A percentile compares a stretch with the other conserved stretches of the same genome.
Evolutionary conservation across 2,888 invertebrate species (phyloP).

Genomic region (Epinotia nisella): DNA sequence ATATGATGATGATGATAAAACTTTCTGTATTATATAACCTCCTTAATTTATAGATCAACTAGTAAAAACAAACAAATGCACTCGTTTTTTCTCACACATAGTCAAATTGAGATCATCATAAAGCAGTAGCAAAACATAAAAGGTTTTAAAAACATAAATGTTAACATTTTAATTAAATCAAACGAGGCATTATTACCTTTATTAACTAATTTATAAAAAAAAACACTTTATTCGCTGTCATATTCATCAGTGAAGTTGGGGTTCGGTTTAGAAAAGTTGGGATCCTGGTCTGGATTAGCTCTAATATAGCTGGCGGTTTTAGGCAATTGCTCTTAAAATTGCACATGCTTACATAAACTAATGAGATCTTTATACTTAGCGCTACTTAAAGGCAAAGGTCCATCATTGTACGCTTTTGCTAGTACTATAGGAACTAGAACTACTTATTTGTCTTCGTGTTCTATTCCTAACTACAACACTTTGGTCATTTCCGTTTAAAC

Average conservation of each 20-base stretch:
- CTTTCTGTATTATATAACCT: no score
- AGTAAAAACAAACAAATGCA: neutral
- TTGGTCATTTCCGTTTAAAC: neutral
- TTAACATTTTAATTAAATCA: no score
- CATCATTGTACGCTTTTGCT: neutral
- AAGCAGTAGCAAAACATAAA: no score
- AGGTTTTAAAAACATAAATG: no score
- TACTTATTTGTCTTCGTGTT: neutral
- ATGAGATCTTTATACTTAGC: conserved; percentile 1
- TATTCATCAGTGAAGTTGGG: neutral
- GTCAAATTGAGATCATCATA: no score
- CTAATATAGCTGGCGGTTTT: neutral
- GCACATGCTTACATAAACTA: neutral
- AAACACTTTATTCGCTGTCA: neutral
- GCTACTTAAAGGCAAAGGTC: neutral
- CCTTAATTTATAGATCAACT: neutral
- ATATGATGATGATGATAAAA: no score
- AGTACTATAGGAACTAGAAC: neutral
- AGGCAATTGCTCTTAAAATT: neutral
- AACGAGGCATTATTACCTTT: neutral
- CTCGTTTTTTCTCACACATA: neutral
- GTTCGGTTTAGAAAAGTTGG: neutral
- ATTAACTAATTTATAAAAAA: neutral
- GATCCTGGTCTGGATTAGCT: neutral
- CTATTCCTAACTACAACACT: neutral